Evolutionary conservation across 2,113 vertebrate species (phyloP).

Genomic region (Delphinapterus leucas): DNA sequence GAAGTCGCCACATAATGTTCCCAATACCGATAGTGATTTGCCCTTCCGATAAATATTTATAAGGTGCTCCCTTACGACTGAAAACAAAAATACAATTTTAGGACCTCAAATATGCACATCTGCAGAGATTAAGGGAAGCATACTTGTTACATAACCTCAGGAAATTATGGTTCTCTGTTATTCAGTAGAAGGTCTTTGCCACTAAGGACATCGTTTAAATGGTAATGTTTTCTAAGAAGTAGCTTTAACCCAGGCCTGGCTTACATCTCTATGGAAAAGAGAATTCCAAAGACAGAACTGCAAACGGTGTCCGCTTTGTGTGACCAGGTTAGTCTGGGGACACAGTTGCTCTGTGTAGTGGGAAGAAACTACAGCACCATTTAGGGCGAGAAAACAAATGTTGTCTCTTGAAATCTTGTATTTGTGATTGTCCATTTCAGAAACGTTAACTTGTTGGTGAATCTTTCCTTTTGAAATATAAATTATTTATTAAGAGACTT

Average conservation of each 20-base stretch:
- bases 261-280: neutral
- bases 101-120: neutral
- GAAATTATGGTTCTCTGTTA: neutral
- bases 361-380: neutral
- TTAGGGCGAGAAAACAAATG: neutral
- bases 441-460: neutral
- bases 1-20: neutral
- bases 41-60: neutral
- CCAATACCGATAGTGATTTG: neutral
- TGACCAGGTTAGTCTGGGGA: neutral
- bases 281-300: neutral
- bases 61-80: neutral
- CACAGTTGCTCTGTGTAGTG: neutral
- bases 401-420: neutral
- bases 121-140: neutral
- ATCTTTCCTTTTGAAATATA: neutral
- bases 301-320: neutral
- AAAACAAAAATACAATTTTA: neutral
- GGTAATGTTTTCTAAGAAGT: neutral
- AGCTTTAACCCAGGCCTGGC: neutral
- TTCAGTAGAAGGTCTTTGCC: neutral
- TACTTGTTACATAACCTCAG: neutral
- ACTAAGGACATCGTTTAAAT: neutral
- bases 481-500: neutral
- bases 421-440: neutral